Base-by-base conservation (phyloP, 2,888 invertebrate species). In the Epinotia demarniana region DNA sequence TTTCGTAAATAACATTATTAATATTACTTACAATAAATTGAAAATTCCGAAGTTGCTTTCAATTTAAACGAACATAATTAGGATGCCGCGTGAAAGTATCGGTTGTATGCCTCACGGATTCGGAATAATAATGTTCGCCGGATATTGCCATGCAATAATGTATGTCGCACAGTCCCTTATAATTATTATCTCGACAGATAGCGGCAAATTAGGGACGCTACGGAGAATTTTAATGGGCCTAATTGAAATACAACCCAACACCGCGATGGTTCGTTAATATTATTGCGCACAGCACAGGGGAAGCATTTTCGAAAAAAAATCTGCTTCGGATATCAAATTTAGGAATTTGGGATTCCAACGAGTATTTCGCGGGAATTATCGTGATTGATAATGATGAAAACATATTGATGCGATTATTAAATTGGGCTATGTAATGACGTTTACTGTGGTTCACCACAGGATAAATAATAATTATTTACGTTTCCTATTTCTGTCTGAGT, bases 221-320 rank as follows among this genome's bases (percentile, higher is more conserved):
- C 53, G 19, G 19, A 61, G 61, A 73, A 67, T 67, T 67, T 73
- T 61, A 73, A 73, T 73, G 9, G 53, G n/a, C 23, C 9, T 73
- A 73, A 73, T 67, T 73, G 73, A 23, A 67, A 69, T 27, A 60
- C 46, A 60, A 58, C 43, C 58, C 68, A 23, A n/a, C 67, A 19
- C 49, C 46, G 49, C 0, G 8, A 33, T 61, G 61, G 39, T 55
- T 67, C 19, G 43, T 67, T 53, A 53, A 53, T 73, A n/a, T 61
- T 61, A 43, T 67, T 39, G 23, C 55, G n/a, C 58, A 43, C 13
- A 9, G 57, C n/a, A n/a, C 16, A 4, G 58, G 68, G 43, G 68
- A 19, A 58, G 19, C 39, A 68, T 68, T 68, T 23, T 39, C 18
- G 13, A 18, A 3, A 33, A 33, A 55, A 55, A 55, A 39, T 66